Conservation (phyloP, 2,888 invertebrate species). For the Agonopterix heracliana region DNA sequence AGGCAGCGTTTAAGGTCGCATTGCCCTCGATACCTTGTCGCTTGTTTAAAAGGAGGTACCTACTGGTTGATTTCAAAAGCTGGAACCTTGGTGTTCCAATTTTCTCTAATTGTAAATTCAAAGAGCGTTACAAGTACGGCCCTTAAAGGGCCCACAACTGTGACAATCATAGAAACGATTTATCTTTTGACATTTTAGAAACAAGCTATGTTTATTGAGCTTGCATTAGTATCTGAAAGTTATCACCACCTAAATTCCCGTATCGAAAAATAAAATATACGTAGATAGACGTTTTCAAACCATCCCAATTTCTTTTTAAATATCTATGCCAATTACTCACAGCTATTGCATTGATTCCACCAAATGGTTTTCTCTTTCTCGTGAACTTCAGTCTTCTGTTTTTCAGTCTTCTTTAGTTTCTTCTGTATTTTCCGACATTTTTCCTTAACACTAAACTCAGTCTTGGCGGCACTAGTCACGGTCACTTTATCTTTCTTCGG, state of each 20-base stretch:
- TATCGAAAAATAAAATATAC: not conserved
- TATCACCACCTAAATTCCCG: not conserved
- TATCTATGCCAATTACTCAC: slow-evolving; percentile 41
- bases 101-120: slow-evolving; percentile 73
- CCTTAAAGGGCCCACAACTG: slow-evolving; percentile 53
- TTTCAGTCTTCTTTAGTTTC: slow-evolving; percentile 70
- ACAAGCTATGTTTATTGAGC: no score
- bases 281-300: not conserved
- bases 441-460: slow-evolving; percentile 70
- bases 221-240: no score
- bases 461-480: slow-evolving; percentile 43
- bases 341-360: slow-evolving; percentile 71
- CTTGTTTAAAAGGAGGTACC: slow-evolving; percentile 48
- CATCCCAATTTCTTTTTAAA: no score
- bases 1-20: slow-evolving; percentile 64
- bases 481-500: slow-evolving; percentile 64
- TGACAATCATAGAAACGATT: not conserved
- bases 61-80: slow-evolving; percentile 69
- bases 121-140: slow-evolving; percentile 62
- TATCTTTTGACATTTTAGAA: no score
- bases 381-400: slow-evolving; percentile 61
- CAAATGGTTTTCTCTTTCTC: slow-evolving; percentile 65
- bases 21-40: slow-evolving; percentile 56
- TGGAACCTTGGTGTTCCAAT: slow-evolving; percentile 69
- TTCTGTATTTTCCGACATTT: slow-evolving; percentile 66